Base-by-base conservation (phyloP, 2,797 vertebrate genomes). In the Spatula versicolor region DNA sequence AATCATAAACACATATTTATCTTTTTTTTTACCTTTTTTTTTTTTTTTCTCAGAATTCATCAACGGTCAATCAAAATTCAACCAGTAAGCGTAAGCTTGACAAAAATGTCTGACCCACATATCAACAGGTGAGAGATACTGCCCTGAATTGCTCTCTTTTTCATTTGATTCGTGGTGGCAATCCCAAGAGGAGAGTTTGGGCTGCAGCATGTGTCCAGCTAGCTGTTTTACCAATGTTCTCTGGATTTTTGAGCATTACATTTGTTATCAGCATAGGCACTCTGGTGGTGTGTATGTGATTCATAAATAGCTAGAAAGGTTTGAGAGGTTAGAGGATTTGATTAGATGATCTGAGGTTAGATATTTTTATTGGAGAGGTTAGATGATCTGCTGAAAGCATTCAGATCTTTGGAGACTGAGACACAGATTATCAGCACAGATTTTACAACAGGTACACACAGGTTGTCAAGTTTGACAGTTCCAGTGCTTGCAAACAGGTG, bases 291-390 rank as follows among this genome's bases (percentile, higher is more conserved):
- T 25, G 25, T 67, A 23, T 88, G 63, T 78, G 74, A 88, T 59
- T 88, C 45, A 90, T 88, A 91, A 93, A 92, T 1, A 67, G 5
- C 52, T 52, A 74, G 28, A 39, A 48, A 77, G 59, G 31, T 67
- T 62, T 87, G 81, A 94, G 68, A 82, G 35, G 56, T 60, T 41
- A 75, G 58, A 93, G 84, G 84, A 89, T 95, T 96, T 95, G 64
- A 94, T 87, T 71, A 85, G 60, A 23, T 20, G 86, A 93, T 90
- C 52, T 75, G 83, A 87, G 90, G 72, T 80, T 72, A 86, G 93
- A 88, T 93, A 86, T 54, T 84, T 83, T 66, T 89, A 58, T 68
- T 92, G 46, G 54, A 87, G 81, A 78, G 74, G 43, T 76, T 69
- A 90, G 87, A 60, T 71, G 89, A 93, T 82, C 74, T 71, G 35